Percentiles rank a stretch among this genome's conserved stretches.
phyloP scores from a whole-genome alignment of 2,888 invertebrate genomes.

The Pachliopta kotzebuea region DNA sequence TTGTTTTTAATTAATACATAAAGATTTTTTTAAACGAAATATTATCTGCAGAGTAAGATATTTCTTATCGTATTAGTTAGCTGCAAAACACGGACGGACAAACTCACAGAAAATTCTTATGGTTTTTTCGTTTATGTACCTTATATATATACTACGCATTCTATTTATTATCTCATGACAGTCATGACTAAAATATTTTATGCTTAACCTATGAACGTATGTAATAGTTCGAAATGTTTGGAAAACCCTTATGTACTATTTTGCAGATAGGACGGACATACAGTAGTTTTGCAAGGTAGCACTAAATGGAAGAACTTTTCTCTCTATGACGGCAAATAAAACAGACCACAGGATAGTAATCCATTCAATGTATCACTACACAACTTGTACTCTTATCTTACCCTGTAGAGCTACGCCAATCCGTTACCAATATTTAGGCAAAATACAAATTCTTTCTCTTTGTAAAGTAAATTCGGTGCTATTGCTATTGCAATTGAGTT shows the following conservation, averaged over 20 bases:
- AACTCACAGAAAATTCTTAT: no score
- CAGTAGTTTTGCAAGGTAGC: constrained; percentile 29
- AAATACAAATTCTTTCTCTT: constrained; percentile 63
- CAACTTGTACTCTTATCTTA: constrained; percentile 67
- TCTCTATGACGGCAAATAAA: constrained; percentile 47
- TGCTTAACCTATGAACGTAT: not conserved
- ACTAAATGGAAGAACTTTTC: constrained; percentile 42
- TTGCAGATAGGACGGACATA: constrained; percentile 1
- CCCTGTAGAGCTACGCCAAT: constrained; percentile 70
- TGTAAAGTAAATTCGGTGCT: constrained; percentile 49
- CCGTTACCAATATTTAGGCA: constrained; percentile 78
- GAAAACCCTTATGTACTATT: not conserved
- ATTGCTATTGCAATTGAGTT: constrained; percentile 41
- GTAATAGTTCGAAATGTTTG: not conserved
- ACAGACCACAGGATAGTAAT: constrained; percentile 61
- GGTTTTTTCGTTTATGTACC: no score
- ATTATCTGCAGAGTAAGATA: no score
- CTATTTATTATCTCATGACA: no score
- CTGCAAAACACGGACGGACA: no score
- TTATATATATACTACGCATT: no score
- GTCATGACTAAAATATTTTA: not conserved
- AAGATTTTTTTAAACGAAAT: no score
- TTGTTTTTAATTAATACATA: no score
- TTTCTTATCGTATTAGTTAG: no score
- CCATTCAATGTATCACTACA: constrained; percentile 75